These are phyloP conservation scores for Drosophila gaucha DNA, from an alignment of 2,888 invertebrate genomes.

Conservation along the genomic window DNA sequence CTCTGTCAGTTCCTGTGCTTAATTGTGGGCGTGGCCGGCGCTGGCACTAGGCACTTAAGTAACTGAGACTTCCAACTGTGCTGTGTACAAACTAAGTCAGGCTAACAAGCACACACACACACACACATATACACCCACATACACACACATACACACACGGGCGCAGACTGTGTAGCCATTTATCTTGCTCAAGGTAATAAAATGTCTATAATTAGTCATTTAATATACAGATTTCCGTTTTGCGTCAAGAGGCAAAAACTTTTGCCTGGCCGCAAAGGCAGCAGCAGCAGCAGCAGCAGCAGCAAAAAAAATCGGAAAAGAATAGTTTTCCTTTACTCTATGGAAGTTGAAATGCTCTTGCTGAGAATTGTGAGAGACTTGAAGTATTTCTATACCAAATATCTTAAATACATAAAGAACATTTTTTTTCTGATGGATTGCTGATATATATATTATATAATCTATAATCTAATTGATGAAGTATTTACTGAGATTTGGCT, in stretches of 20 bases:
- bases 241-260: constrained; percentile 81
- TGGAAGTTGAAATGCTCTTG: constrained; percentile 5
- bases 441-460: too few species aligned
- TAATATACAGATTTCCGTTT: constrained; percentile 83
- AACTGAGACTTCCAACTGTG: constrained; percentile 44
- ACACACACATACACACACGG: constrained; percentile 1
- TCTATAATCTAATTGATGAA: too few species aligned
- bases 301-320: constrained; percentile 16
- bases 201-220: constrained; percentile 83
- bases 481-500: too few species aligned
- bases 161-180: constrained; percentile 65
- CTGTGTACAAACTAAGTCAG: constrained; percentile 11
- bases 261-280: constrained; percentile 53
- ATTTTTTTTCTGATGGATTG: too few species aligned
- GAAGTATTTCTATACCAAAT: background rate
- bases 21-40: constrained; percentile 43
- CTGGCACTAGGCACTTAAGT: constrained; percentile 52
- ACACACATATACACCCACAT: background rate
- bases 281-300: background rate
- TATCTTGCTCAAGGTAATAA: constrained; percentile 82
- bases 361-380: background rate
- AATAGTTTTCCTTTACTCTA: background rate
- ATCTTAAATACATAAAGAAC: too few species aligned
- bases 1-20: constrained; percentile 50
- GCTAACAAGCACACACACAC: constrained; percentile 10